These are phyloP conservation scores for Neelides folsomi DNA, from an alignment of 2,888 invertebrate genomes.

Conservation along the genomic window DNA sequence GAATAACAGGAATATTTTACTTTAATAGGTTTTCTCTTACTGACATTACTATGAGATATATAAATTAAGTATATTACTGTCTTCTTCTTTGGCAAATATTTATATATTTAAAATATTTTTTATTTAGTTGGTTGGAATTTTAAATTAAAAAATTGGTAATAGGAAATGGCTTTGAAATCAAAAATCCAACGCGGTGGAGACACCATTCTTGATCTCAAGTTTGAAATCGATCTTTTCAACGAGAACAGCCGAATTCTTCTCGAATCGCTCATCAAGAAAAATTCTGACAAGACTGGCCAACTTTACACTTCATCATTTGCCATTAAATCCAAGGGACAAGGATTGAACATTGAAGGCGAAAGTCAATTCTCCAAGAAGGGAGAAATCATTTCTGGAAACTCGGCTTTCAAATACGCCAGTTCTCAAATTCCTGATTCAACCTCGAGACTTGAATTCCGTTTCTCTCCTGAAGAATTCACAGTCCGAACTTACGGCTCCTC, in stretches of 20 bases:
- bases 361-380: background rate
- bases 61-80: too few relatives aligned
- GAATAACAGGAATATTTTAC: too few relatives aligned
- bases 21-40: too few relatives aligned
- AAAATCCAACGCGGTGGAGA: conserved; percentile 4
- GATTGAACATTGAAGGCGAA: background rate
- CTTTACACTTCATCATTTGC: background rate
- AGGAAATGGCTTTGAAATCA: background rate
- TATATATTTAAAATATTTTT: too few relatives aligned
- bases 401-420: background rate
- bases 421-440: background rate
- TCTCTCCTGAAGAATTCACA: too few relatives aligned
- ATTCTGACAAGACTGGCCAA: background rate
- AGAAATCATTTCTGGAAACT: background rate
- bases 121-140: too few relatives aligned
- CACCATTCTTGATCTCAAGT: background rate
- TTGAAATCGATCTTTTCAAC: conserved; percentile 7
- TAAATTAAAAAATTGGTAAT: background rate
- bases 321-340: conserved; percentile 2
- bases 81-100: too few relatives aligned
- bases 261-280: background rate
- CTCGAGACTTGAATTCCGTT: too few relatives aligned
- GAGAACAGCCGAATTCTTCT: background rate
- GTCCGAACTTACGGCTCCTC: background rate
- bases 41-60: too few relatives aligned